Base-by-base conservation (phyloP, 2,888 invertebrate species). In the Synanthedon andrenaeformis region DNA sequence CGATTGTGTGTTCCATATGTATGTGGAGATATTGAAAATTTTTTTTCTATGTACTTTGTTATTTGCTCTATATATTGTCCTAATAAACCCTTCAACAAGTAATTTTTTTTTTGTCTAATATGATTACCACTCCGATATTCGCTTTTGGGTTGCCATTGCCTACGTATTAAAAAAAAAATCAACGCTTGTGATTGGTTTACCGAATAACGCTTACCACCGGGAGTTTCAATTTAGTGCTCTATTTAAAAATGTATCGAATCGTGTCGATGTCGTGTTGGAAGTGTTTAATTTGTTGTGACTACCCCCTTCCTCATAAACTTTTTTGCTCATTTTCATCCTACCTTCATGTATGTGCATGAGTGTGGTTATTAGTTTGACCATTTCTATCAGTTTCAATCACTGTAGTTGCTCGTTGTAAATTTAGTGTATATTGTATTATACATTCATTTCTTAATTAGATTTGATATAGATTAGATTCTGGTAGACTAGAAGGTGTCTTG, bases 181-280 rank as follows among this genome's bases (percentile, higher is more conserved):
- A 69, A 71, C 76, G 83, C 82, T 81, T 84, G 85, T 87, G 87
- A 85, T 86, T 86, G 87, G 87, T 87, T 86, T 86, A 86, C 83
- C 78, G 67, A 70, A 66, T 77, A 80, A 80, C 65, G 82, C 81
- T 82, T 76, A 58, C 55, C 58, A 60, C 60, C 70, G 70, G 72
- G 73, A 74, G 59, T 62, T 63, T 53, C 48, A 56, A 60, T 55
- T 60, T 57, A 52, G 57, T 52, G 50, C 58, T 57, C 57, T 56
- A 55, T 56, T 56, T 54, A 58, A 23, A 23, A 60, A 57, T 35
- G 35, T 35, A 35, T 35, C 10, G 64, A 58, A 67, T 61, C 70
- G 64, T 70, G 60, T 59, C 65, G 79, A 84, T 85, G 82, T 85
- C 84, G 85, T 84, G 82, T 84, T 82, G 78, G 74, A 74, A 73